phyloP scores from a whole-genome alignment of 2,113 vertebrate species.

The Gorsachius goisagi region DNA sequence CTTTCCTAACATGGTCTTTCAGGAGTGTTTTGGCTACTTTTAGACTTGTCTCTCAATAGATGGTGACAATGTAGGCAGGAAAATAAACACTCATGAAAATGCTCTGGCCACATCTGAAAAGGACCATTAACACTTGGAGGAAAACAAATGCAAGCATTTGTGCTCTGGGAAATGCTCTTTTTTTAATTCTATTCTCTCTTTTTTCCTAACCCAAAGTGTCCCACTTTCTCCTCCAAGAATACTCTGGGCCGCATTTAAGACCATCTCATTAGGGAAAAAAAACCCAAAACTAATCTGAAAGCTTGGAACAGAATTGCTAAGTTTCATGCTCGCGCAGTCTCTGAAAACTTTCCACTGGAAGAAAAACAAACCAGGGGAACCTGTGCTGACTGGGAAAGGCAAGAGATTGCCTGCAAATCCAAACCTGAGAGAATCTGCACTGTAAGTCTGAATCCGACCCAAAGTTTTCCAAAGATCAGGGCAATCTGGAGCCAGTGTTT shows the following conservation, averaged over 20 bases:
- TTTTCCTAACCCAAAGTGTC: not conserved
- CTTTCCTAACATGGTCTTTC: conserved; percentile 42
- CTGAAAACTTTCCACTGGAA: not conserved
- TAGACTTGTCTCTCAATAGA: conserved; percentile 33
- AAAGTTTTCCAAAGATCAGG: not conserved
- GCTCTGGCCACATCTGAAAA: conserved; percentile 48
- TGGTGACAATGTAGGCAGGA: conserved; percentile 20
- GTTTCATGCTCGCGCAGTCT: not conserved
- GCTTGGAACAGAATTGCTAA: not conserved
- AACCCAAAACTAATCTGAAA: conserved; percentile 8
- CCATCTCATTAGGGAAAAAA: not conserved
- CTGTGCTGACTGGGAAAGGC: not conserved
- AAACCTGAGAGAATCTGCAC: not conserved
- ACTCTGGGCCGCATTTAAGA: not conserved
- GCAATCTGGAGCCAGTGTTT: not conserved
- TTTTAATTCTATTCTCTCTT: not conserved
- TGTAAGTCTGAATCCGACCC: not conserved
- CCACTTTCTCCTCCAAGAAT: conserved; percentile 14
- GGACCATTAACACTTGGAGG: conserved; percentile 39
- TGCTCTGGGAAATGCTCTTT: conserved; percentile 40
- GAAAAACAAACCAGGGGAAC: not conserved
- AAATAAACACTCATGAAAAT: conserved; percentile 21
- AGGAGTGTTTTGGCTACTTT: conserved; percentile 49
- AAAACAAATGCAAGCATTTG: conserved; percentile 41
- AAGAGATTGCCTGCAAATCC: not conserved